Evolutionary conservation across 2,888 invertebrate genomes (phyloP), one percentile per base, ranked within the genome.

Genomic region (Dolomedes plantarius): DNA sequence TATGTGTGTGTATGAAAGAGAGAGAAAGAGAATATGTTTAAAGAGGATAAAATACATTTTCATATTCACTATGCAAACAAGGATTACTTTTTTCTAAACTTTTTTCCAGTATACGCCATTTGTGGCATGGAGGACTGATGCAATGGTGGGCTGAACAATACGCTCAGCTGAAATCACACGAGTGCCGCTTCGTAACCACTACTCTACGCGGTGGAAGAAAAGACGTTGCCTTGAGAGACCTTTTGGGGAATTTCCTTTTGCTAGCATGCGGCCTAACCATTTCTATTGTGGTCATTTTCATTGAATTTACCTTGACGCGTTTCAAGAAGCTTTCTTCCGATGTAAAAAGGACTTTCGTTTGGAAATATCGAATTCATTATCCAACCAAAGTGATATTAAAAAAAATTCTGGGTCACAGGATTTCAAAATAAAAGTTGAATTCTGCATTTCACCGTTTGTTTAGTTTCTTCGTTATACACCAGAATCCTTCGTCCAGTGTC

Each of bases 51-150:
- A n/a, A n/a, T n/a, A n/a, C n/a, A n/a, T n/a, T n/a, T n/a, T n/a
- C n/a, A n/a, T n/a, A n/a, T n/a, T n/a, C n/a, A n/a, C n/a, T n/a
- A n/a, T n/a, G n/a, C n/a, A n/a, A n/a, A n/a, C n/a, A n/a, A n/a
- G n/a, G n/a, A n/a, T n/a, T n/a, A n/a, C n/a, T n/a, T n/a, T n/a
- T n/a, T n/a, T n/a, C n/a, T n/a, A n/a, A n/a, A n/a, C 16, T 62
- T 80, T 31, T 31, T 31, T 72, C 5, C 64, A 87, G 87, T 29
- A 68, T 87, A 11, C 67, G 73, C 0, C 77, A 77, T 11, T 46
- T 87, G 6, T 87, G 81, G 87, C 81, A 77, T 41, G 81, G 81
- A 19, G 87, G 87, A 1, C 29, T 87, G 13, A 76, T 87, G 87
- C 81, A 87, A 29, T 67, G 72, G 29, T 87, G 87, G 87, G 72